These are phyloP conservation scores for Rhynchotus rufescens DNA, from an alignment of 2,797 vertebrate genomes.

Conservation along the genomic window DNA sequence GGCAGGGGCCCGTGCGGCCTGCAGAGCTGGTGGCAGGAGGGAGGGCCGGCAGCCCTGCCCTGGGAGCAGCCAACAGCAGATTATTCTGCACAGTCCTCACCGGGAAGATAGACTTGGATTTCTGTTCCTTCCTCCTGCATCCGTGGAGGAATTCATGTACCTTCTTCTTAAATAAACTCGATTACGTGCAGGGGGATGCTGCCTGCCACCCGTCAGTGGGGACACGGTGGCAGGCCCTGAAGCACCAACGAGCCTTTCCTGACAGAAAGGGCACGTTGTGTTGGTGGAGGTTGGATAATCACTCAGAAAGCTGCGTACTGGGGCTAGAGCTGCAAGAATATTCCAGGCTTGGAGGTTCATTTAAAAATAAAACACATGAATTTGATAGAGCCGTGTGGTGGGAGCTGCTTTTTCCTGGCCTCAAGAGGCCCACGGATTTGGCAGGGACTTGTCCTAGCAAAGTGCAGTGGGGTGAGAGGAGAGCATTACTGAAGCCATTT, in stretches of 20 bases:
- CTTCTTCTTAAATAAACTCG: background rate
- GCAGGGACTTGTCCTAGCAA: background rate
- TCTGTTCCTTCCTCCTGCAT: background rate
- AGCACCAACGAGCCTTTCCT: background rate
- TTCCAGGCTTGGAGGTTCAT: background rate
- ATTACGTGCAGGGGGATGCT: background rate
- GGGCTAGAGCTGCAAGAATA: background rate
- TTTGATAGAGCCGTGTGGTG: background rate
- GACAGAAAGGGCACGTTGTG: background rate
- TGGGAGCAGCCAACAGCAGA: background rate
- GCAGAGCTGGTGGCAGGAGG: background rate
- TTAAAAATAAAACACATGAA: background rate
- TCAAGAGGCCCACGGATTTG: background rate
- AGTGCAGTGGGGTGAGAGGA: background rate
- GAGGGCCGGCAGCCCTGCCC: background rate
- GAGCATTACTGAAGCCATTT: background rate
- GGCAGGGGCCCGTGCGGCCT: background rate
- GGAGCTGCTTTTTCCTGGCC: background rate
- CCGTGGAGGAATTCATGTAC: rapidly evolving
- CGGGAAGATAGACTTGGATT: background rate
- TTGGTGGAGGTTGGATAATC: background rate
- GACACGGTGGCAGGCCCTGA: background rate
- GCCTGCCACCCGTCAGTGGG: background rate
- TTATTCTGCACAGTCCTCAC: background rate
- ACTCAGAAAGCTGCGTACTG: background rate